Evolutionary conservation across 2,797 vertebrate genomes (phyloP), one percentile per base, ranked within the genome.

Genomic region (Toxotes lorentzi): DNA sequence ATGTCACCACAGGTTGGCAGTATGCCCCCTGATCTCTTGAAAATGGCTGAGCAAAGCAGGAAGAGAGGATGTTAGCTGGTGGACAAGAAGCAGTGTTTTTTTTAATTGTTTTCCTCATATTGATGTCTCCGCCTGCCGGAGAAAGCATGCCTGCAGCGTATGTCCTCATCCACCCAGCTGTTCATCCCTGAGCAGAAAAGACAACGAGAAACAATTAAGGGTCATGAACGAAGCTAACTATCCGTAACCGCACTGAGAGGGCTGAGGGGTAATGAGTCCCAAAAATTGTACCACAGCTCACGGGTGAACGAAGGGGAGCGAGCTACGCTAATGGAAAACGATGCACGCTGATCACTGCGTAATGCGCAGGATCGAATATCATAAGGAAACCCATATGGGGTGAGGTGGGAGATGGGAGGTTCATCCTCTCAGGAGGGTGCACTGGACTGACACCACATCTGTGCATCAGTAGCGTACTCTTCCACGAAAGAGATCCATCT

Each of bases 341-440:
- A 91, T 87, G 91, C 84, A 19, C 76, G 70, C 87, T 95, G 92
- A 95, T 94, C 92, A 93, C 88, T n/a, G 73, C 80, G 68, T 89
- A 89, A 92, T 89, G 91, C 81, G 57, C 67, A 57, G 88, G 89
- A 93, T 91, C 82, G 72, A 72, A 91, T 93, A 84, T 93, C 92
- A 90, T 91, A 90, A 88, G 86, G 84, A 82, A 81, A 85, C 50
- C 84, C 88, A 87, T 53, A 81, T 81, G 88, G 66, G 47, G 12
- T 48, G 59, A 54, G 72, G 74, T 56, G 70, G 78, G 73, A 76
- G 69, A 45, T 10, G 57, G 62, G 34, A 30, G 70, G 60, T 60
- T 41, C 41, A 30, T 83, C 70, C 66, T 78, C 73, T 53, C 1
- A 77, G 82, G 80, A 90, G 88, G 81, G 81, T 90, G 87, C 82